A percentile compares a stretch with the other conserved stretches of the same genome.
Evolutionary conservation across 2,113 vertebrate species (phyloP).

Genomic region (Scytalopus superciliaris): DNA sequence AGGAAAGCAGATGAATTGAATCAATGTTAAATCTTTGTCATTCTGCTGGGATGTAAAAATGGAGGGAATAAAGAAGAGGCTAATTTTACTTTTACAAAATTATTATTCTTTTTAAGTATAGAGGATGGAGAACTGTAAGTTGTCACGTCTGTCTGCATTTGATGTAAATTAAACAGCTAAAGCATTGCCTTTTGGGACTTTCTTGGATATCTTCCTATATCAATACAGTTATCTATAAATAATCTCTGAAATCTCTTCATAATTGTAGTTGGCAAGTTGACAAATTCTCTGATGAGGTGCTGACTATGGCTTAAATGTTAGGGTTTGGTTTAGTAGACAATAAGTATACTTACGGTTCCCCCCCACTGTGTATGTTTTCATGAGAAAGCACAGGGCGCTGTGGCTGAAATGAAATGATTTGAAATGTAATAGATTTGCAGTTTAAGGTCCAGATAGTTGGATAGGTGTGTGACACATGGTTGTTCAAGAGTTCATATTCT

Average conservation of each 20-base stretch:
- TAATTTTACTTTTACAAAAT: background rate
- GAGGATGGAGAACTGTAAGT: background rate
- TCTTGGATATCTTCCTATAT: background rate
- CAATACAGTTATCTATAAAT: background rate
- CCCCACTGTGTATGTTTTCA: conserved; percentile 88
- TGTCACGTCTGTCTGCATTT: background rate
- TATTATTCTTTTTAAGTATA: background rate
- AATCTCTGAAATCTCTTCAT: background rate
- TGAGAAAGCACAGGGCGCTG: conserved; percentile 88
- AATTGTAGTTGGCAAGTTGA: background rate
- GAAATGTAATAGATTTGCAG: conserved; percentile 71
- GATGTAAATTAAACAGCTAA: background rate
- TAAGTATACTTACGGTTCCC: conserved; percentile 94
- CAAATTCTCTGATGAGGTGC: background rate
- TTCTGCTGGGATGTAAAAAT: background rate
- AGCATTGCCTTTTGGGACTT: background rate
- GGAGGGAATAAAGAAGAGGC: background rate
- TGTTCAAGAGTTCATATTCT: conserved; percentile 53
- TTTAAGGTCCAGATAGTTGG: conserved; percentile 37
- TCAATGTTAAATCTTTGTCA: background rate
- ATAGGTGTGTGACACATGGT: conserved; percentile 7
- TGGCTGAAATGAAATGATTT: conserved; percentile 79
- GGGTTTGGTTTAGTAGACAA: conserved; percentile 64
- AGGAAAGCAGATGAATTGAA: background rate
- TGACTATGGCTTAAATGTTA: background rate